Evolutionary conservation across 2,888 invertebrate species (phyloP).

Genomic region (Ptychoptera albimana): DNA sequence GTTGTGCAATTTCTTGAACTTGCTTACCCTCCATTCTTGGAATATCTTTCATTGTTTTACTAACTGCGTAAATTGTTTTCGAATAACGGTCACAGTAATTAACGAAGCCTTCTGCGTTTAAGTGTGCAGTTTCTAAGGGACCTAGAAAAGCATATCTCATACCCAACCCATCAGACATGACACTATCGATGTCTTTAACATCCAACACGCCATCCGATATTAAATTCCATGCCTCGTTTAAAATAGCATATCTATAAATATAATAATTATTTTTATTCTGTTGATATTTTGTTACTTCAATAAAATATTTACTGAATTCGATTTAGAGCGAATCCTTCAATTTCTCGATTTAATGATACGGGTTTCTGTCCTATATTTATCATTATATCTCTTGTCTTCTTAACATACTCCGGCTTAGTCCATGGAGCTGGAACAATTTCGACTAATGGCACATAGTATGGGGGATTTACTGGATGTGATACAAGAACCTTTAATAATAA

Average conservation of each 20-base stretch:
- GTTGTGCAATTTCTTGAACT: slow-evolving; percentile 49
- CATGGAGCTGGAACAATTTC: slow-evolving; percentile 91
- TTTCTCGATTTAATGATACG: slow-evolving; percentile 68
- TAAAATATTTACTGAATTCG: slow-evolving; percentile 60
- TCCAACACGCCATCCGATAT: slow-evolving; percentile 70
- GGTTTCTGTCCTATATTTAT: slow-evolving; percentile 83
- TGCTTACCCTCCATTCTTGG: slow-evolving; percentile 56
- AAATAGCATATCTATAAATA: slow-evolving; percentile 51
- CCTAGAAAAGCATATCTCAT: slow-evolving; percentile 93
- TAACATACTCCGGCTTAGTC: slow-evolving; percentile 65
- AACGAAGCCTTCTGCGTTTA: slow-evolving; percentile 78
- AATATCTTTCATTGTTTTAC: slow-evolving; percentile 56
- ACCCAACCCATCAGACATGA: slow-evolving; percentile 88
- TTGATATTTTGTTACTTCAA: too few relatives aligned
- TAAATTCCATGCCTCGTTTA: slow-evolving; percentile 84
- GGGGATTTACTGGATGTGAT: slow-evolving; percentile 92
- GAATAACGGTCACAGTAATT: slow-evolving; percentile 46
- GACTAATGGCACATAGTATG: slow-evolving; percentile 87
- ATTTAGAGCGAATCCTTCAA: slow-evolving; percentile 85
- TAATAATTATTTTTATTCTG: too few relatives aligned
- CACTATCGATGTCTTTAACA: slow-evolving; percentile 79
- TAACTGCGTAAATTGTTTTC: slow-evolving; percentile 41
- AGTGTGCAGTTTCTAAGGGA: slow-evolving; percentile 80
- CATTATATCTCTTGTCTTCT: slow-evolving; percentile 60
- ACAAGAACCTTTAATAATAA: slow-evolving; percentile 32